Base-by-base conservation (phyloP, 1,140 invertebrate species). In the Drosophila neocordata region DNA sequence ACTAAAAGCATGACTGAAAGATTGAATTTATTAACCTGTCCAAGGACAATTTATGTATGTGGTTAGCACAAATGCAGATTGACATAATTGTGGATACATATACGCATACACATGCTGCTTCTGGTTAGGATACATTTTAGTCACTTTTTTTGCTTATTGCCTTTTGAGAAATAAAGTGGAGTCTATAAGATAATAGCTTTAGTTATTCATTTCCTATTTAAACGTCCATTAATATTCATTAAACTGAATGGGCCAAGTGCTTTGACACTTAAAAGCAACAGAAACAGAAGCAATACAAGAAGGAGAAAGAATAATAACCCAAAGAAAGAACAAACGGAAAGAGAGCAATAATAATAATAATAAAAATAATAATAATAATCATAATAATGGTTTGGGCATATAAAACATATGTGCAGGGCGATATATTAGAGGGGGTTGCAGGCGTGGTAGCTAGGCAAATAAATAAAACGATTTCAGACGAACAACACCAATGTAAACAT, bases 381-480 rank as follows among this genome's bases (percentile, higher is more conserved):
- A 77, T 75, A 75, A 81, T 82, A 85, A 81, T 57, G 66, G 38
- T 41, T 61, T 22, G 8, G 55, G 58, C 74, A 53, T 79, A 75
- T 73, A 63, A 79, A 87, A 69, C 83, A 88, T 88, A 79, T 85
- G 81, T 68, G 70, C 44, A 52, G 37, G 7, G 2, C 12, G 8
- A 44, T 11, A 11, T 11, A n/a, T 15, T 22, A 11, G 15, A 8
- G 31, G 22, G 9, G 7, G 9, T 0, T 3, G 41, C 20, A 22
- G 12, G 44, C 35, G 52, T 13, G 52, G 15, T 35, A 41, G 35
- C 11, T 37, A 35, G 68, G 76, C 73, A 87, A 79, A 79, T 79
- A 87, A 88, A 88, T 88, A 87, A 87, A 87, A 79, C 82, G 82
- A 88, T 87, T 87, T 76, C 48, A 58, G 75, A 57, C 53, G 62